Base-by-base conservation (phyloP, 2,113 vertebrate genomes). In the Rhinichthys klamathensis region DNA sequence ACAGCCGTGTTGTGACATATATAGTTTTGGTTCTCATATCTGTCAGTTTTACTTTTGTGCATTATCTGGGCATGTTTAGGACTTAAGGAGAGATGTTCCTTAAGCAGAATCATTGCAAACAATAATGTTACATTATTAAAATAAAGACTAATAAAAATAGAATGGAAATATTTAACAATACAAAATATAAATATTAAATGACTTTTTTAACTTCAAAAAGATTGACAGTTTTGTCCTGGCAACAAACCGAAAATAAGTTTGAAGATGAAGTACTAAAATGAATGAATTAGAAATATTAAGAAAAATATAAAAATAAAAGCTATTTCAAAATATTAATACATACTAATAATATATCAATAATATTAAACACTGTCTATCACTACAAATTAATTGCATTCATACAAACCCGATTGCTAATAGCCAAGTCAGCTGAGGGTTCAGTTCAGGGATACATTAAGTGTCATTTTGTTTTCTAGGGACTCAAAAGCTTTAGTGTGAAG, bases 401-500 rank as follows among this genome's bases (percentile, higher is more conserved):
- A 18, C 15, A 49, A 49, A 74, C 23, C 13, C 6, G 46, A 27
- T 46, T 16, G n/a, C n/a, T 67, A 32, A 67, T 18, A 30, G 12
- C 61, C 25, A 63, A 63, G 27, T 8, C 1, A 67, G 30, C 65
- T 0, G 30, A 67, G 65, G 10, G 65, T 69, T 69, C 65, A 69
- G 44, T 9, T 41, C 41, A 41, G 38, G 38, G 8, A 41, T 41
- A 41, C 41, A 41, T 41, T 25, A n/a, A 25, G 49, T 84, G 35
- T 73, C 23, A 27, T 81, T 80, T 85, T 16, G n/a, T 74, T 75
- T 81, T 74, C 2, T 49, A 38, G 38, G 25, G 7, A 70, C 30
- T 51, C 73, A 82, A 85, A 51, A 25, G n/a, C 44, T 84, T 35
- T 8, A 56, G 67, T 51, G 78, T 75, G 32, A 49, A 86, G 74